Evolutionary conservation across 1,140 invertebrate genomes (phyloP), one percentile per base, ranked within the genome.

Genomic region (Holcopasites calliopsidis): DNA sequence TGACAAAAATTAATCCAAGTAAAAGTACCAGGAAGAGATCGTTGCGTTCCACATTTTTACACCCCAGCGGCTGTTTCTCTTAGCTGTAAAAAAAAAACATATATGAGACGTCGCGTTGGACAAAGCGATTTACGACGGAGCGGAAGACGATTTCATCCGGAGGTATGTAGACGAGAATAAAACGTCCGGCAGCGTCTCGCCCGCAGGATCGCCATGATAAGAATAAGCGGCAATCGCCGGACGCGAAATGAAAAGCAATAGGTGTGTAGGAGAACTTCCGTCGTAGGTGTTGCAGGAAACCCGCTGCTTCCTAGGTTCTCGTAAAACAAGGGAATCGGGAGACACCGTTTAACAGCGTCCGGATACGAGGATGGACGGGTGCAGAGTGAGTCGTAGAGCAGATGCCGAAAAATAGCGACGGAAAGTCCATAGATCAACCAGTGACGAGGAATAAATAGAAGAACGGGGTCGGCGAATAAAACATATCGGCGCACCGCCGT

Each of bases 341-440:
- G 31, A 18, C 33, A 13, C 21, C 55, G 52, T 71, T 71, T 60
- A 33, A 16, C 35, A 42, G 13, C 10, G 7, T 1, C 6, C 11
- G 31, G 18, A 21, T 35, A 11, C 10, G 16, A 40, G 58, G 47
- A 62, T 23, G 26, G 23, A 50, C 28, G 33, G 40, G 6, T 2
- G 4, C 40, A 8, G n/a, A 31, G 47, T 33, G n/a, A 38, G 21
- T 23, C 18, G 21, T 18, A 47, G 16, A 73, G 26, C 50, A 54
- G 60, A 73, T 33, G 38, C 18, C 1, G 71, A 74, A 33, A 38
- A 66, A 55, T 47, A 42, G 21, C 13, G 10, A 6, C 47, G 65
- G 23, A 52, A 66, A 42, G 76, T 80, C 73, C 62, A 57, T 49
- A 62, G 64, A 82, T 81, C 26, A 28, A 21, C 55, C 35, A 16